Conservation (phyloP, 2,888 invertebrate species). For the Adelphocoris suturalis region DNA sequence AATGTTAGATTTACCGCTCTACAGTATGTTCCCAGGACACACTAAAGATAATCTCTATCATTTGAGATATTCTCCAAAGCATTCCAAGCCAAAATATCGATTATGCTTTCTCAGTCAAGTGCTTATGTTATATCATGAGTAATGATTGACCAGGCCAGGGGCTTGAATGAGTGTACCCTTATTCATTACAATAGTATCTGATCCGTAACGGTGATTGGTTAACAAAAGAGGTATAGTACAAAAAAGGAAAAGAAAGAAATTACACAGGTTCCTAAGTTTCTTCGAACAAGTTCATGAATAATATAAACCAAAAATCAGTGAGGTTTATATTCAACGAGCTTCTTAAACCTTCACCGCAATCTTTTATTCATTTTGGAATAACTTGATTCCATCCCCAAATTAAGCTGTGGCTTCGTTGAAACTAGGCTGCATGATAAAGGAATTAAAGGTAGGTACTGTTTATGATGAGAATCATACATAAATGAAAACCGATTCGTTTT, state of each 20-base stretch:
- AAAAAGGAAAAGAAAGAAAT: neutral
- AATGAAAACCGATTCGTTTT: too few relatives aligned
- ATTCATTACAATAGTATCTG: too few relatives aligned
- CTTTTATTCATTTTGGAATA: conserved; percentile 39
- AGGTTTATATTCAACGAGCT: conserved; percentile 1
- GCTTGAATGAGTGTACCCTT: too few relatives aligned
- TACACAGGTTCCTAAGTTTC: neutral
- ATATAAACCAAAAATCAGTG: conserved; percentile 18
- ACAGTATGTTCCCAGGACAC: too few relatives aligned
- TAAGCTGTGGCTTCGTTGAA: neutral
- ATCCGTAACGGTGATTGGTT: neutral
- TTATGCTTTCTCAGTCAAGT: too few relatives aligned
- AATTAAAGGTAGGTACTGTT: neutral
- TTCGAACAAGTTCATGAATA: conserved; percentile 27
- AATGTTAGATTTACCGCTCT: too few relatives aligned
- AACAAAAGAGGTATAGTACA: neutral
- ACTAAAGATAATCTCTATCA: too few relatives aligned
- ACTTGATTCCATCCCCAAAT: conserved; percentile 27
- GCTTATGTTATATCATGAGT: too few relatives aligned
- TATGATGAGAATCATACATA: too few relatives aligned
- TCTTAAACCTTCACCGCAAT: conserved; percentile 9
- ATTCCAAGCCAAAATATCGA: too few relatives aligned
- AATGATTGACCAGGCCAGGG: too few relatives aligned
- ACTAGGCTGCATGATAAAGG: neutral
- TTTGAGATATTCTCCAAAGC: too few relatives aligned